Conservation (phyloP, 2,888 invertebrate genomes). For the Eupelmus urozonus region DNA sequence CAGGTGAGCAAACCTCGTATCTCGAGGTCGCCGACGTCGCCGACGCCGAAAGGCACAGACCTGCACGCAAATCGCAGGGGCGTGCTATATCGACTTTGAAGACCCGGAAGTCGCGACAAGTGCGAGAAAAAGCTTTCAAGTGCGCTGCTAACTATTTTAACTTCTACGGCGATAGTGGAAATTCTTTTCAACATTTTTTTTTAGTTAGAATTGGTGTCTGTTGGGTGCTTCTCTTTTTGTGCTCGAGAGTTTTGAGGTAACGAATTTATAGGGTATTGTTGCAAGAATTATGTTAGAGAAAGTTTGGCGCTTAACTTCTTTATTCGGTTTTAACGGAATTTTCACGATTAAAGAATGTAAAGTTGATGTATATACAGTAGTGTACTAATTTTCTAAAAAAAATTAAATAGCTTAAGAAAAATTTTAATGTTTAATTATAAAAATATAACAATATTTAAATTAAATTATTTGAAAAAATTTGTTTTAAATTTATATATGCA, state of each 20-base stretch:
- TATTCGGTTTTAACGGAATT: background rate
- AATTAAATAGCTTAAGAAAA: no score
- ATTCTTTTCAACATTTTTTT: conserved; percentile 23
- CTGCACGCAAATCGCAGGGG: conserved; percentile 23
- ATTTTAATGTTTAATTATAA: no score
- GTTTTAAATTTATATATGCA: no score
- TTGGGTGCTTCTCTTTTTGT: background rate
- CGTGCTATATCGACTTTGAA: conserved; percentile 24
- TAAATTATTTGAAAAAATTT: no score
- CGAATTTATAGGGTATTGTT: conserved; percentile 23
- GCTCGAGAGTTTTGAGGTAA: background rate
- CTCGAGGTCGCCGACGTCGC: conserved; percentile 47
- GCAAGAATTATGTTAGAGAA: conserved; percentile 10
- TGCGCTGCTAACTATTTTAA: conserved; percentile 35
- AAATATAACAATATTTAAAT: no score
- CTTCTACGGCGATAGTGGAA: conserved; percentile 32
- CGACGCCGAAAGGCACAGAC: conserved; percentile 12
- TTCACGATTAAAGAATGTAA: no score
- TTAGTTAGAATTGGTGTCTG: no score
- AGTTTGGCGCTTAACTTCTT: conserved; percentile 12
- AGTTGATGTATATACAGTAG: no score
- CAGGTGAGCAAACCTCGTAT: conserved; percentile 58
- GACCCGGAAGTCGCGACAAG: conserved; percentile 45
- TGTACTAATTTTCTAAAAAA: no score
- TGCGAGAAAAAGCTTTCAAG: conserved; percentile 29